Conservation (phyloP, 2,888 invertebrate genomes). For the Ochropleura plecta region DNA sequence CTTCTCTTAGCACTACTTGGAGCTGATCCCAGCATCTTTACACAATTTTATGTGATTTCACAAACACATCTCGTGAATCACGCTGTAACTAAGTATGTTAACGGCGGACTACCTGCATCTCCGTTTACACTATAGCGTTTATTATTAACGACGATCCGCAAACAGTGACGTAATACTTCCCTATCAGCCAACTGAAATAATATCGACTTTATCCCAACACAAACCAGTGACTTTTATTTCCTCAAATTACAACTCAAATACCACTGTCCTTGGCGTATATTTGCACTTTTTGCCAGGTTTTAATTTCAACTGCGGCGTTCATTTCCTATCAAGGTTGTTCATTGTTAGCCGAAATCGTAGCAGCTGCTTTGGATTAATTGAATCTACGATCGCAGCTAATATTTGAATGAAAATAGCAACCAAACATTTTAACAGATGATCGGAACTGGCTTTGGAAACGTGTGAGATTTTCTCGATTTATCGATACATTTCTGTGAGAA, state of each 20-base stretch:
- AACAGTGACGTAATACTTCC: constrained; percentile 50
- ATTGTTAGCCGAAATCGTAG: constrained; percentile 49
- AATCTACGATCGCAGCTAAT: constrained; percentile 40
- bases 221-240: constrained; percentile 54
- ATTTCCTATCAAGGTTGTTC: constrained; percentile 52
- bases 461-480: constrained; percentile 42
- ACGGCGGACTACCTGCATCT: constrained; percentile 58
- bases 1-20: constrained; percentile 45
- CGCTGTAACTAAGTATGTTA: constrained; percentile 58
- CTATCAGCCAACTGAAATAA: constrained; percentile 44
- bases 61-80: constrained; percentile 61
- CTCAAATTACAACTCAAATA: constrained; percentile 61
- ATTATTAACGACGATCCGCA: constrained; percentile 61
- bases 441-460: constrained; percentile 18
- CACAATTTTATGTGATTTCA: constrained; percentile 60
- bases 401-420: constrained; percentile 43
- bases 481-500: constrained; percentile 54
- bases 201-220: constrained; percentile 60
- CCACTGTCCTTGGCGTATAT: constrained; percentile 55
- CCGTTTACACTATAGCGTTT: constrained; percentile 60
- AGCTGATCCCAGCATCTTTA: constrained; percentile 53
- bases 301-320: constrained; percentile 57
- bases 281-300: constrained; percentile 57
- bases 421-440: constrained; percentile 45
- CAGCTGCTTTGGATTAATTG: constrained; percentile 48